These are phyloP conservation scores for Pomatorhinus ruficollis DNA, from an alignment of 2,113 vertebrate species.

Conservation along the genomic window DNA sequence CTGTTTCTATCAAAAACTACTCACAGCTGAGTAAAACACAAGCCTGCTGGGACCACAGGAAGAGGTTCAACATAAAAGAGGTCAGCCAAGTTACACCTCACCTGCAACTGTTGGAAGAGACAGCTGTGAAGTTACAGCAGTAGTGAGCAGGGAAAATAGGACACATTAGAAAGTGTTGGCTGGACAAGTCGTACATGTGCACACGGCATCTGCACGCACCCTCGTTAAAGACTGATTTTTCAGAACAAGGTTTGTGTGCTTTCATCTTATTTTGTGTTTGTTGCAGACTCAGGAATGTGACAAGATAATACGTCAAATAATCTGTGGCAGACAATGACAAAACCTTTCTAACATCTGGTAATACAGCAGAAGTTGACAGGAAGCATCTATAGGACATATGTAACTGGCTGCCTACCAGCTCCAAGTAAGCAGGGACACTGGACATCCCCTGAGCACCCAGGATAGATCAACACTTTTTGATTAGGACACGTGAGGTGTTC, in stretches of 20 bases:
- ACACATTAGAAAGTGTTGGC: not conserved
- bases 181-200: not conserved
- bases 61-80: not conserved
- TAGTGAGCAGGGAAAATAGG: not conserved
- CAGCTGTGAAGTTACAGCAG: constrained; percentile 17
- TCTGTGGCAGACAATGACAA: not conserved
- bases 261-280: not conserved
- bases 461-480: not conserved
- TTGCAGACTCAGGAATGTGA: not conserved
- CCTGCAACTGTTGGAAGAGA: constrained; percentile 37
- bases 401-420: not conserved
- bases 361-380: not conserved
- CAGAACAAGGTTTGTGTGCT: not conserved
- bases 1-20: not conserved
- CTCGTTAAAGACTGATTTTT: not conserved
- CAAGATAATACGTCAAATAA: not conserved
- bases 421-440: not conserved
- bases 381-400: not conserved
- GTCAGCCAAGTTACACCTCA: constrained; percentile 54
- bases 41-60: not conserved
- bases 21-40: not conserved
- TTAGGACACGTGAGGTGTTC: not conserved
- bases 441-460: not conserved
- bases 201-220: not conserved
- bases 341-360: not conserved